Base-by-base conservation (phyloP, 2,888 invertebrate species). In the Stegana nigrithorax region DNA sequence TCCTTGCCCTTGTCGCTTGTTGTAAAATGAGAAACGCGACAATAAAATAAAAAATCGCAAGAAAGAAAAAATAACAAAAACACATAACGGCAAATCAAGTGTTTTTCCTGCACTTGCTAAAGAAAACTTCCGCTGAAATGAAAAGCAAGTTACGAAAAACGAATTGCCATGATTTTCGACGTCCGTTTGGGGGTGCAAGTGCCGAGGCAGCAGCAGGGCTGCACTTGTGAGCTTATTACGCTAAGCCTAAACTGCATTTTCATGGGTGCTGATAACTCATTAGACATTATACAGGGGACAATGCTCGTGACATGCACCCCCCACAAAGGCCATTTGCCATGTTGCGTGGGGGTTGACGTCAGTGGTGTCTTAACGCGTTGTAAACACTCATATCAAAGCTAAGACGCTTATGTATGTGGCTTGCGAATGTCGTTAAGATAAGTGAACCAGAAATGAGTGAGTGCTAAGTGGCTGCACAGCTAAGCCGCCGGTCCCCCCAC, bases 221-320 rank as follows among this genome's bases (percentile, higher is more conserved):
- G 60, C 67, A 62, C 42, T 65, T 26, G 60, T 44, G 10, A 21
- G 23, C 39, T 29, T 10, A 39, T 39, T 17, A 39, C 3, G 57
- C 50, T 59, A 25, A 59, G 51, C 51, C 57, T 63, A 67, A 73
- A 73, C 73, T 80, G 81, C 77, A 79, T 69, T 81, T 74, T 71
- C 74, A 69, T 73, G 75, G 75, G 69, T 70, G 67, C 68, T 71
- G 72, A 75, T 79, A 78, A 80, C 73, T 75, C 73, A 65, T 55
- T n/a, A n/a, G n/a, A n/a, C n/a, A n/a, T n/a, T n/a, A n/a, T n/a
- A n/a, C n/a, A n/a, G n/a, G n/a, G n/a, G n/a, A n/a, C n/a, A n/a
- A n/a, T n/a, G n/a, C n/a, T n/a, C n/a, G n/a, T n/a, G n/a, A n/a
- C n/a, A n/a, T n/a, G n/a, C n/a, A n/a, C n/a, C n/a, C n/a, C n/a